These are phyloP conservation scores for Ecliptopera silaceata DNA, from an alignment of 2,888 invertebrate species.

Conservation along the genomic window DNA sequence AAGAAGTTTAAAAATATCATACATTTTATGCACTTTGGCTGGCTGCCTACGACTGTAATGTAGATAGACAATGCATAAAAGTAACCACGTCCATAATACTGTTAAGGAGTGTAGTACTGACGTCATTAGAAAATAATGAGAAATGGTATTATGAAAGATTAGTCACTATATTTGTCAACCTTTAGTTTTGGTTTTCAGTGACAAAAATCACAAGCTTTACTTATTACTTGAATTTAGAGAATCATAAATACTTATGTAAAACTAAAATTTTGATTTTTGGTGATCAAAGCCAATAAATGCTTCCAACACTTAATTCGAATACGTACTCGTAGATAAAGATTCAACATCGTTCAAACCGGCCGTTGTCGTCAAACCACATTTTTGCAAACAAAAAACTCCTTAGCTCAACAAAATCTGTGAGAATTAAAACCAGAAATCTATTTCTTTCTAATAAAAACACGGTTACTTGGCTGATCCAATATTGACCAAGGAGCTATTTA, in stretches of 20 bases:
- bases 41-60: constrained; percentile 12
- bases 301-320: constrained; percentile 14
- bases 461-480: constrained; percentile 33
- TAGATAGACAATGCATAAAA: constrained; percentile 6
- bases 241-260: too few relatives aligned
- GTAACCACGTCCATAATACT: neutral
- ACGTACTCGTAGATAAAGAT: constrained; percentile 10
- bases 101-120: neutral
- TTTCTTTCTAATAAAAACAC: too few relatives aligned
- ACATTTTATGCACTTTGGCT: constrained; percentile 19
- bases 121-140: neutral
- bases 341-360: constrained; percentile 42
- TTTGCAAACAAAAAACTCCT: constrained; percentile 53
- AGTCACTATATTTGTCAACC: neutral
- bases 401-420: constrained; percentile 30
- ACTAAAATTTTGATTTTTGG: too few relatives aligned
- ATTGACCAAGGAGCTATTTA: constrained; percentile 44
- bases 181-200: too few relatives aligned
- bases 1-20: constrained; percentile 6
- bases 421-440: constrained; percentile 33
- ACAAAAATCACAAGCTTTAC: too few relatives aligned
- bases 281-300: too few relatives aligned
- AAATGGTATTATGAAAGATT: neutral
- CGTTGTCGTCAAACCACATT: constrained; percentile 49
- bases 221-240: too few relatives aligned